phyloP scores from a whole-genome alignment of 2,797 vertebrate genomes.

The Anabas testudineus region DNA sequence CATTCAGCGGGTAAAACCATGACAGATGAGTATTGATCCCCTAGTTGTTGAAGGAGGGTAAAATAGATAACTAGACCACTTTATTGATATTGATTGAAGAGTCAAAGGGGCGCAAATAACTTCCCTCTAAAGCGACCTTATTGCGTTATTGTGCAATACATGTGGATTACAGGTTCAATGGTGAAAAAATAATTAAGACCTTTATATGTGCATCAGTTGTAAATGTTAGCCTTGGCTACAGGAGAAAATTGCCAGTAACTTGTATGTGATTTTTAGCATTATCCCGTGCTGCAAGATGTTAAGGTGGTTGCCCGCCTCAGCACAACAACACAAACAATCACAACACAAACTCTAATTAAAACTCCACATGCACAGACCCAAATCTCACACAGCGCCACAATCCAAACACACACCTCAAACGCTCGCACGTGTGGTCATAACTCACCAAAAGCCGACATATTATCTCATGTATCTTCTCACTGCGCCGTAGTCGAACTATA shows the following conservation, averaged over 20 bases:
- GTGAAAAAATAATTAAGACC: not conserved
- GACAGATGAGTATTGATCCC: constrained; percentile 82
- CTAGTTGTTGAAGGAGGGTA: constrained; percentile 60
- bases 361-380: not conserved
- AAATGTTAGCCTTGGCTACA: constrained; percentile 15
- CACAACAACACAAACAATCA: constrained; percentile 2
- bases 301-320: constrained; percentile 1
- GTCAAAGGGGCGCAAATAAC: constrained; percentile 53
- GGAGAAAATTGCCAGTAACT: not conserved
- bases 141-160: constrained; percentile 18
- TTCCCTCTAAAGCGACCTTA: constrained; percentile 2
- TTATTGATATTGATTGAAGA: constrained; percentile 75
- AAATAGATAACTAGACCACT: constrained; percentile 76
- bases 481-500: constrained; percentile 51
- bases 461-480: constrained; percentile 62
- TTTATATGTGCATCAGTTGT: not conserved
- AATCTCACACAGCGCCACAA: constrained; percentile 11
- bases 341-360: constrained; percentile 2
- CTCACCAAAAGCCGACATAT: constrained; percentile 84
- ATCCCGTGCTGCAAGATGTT: constrained; percentile 7
- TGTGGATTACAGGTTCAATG: constrained; percentile 1
- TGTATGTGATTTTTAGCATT: not conserved
- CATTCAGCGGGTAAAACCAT: constrained; percentile 74
- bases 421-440: constrained; percentile 55
- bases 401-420: constrained; percentile 28